A percentile compares a stretch with the other conserved stretches of the same genome.
Conservation (phyloP, 2,113 vertebrate genomes). For the Phaethornis superciliosus region DNA sequence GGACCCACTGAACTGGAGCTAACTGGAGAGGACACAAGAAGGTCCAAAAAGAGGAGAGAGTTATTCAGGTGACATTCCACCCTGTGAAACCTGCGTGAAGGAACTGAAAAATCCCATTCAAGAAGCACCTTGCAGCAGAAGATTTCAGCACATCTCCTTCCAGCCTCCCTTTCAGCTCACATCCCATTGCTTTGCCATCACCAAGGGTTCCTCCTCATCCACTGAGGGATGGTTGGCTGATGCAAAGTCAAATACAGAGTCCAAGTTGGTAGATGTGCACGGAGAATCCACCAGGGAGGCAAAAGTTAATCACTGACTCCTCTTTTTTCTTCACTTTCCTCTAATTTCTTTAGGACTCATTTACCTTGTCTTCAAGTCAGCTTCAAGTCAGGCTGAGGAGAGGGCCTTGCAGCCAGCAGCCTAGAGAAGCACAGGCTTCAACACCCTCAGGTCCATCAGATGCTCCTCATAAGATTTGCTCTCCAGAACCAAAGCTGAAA, state of each 20-base stretch:
- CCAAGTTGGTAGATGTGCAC: background rate
- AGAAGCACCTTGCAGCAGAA: background rate
- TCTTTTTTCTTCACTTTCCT: background rate
- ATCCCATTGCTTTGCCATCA: rapidly evolving
- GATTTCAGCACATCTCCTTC: background rate
- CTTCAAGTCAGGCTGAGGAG: background rate
- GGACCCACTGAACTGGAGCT: background rate
- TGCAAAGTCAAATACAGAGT: background rate
- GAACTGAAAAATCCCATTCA: background rate
- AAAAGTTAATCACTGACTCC: background rate
- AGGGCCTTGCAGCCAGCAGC: background rate
- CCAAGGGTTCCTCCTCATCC: background rate
- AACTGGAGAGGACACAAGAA: background rate
- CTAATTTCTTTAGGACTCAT: background rate
- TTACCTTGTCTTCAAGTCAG: background rate
- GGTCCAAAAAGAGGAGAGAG: background rate
- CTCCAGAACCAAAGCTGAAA: background rate
- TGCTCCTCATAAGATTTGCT: no score
- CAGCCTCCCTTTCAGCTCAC: background rate
- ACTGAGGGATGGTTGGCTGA: no score
- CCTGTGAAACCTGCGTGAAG: background rate
- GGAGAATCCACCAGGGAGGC: background rate
- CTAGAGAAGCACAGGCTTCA: background rate
- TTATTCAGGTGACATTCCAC: background rate
- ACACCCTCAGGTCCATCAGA: no score